A percentile compares a stretch with the other conserved stretches of the same genome.
These are phyloP conservation scores for Melanostigma gelatinosum DNA, from an alignment of 2,113 vertebrate genomes.

Conservation along the genomic window DNA sequence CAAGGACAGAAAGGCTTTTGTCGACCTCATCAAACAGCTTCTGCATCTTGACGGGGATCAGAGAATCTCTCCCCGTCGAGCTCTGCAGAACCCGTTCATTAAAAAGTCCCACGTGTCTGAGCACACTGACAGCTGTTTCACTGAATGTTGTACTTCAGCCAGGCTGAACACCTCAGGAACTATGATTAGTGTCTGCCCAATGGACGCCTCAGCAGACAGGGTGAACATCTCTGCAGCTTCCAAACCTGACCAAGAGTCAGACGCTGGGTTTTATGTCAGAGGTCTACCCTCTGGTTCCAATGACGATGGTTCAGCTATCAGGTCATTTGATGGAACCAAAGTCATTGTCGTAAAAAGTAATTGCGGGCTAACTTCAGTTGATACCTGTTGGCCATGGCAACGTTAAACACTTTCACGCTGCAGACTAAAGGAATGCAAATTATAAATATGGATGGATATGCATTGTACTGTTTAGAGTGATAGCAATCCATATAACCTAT, in stretches of 20 bases:
- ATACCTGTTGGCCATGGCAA: too few species aligned
- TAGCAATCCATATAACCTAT: too few species aligned
- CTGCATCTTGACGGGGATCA: conserved; percentile 11
- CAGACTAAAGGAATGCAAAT: too few species aligned
- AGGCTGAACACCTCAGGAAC: background rate
- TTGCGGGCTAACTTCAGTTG: too few species aligned
- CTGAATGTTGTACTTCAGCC: background rate
- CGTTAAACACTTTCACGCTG: too few species aligned
- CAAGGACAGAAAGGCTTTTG: conserved; percentile 21
- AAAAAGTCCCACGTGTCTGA: conserved; percentile 1
- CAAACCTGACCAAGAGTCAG: background rate
- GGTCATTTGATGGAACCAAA: background rate
- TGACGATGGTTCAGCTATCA: background rate
- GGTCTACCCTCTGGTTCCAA: background rate
- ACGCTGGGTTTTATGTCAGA: background rate
- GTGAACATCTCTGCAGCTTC: background rate
- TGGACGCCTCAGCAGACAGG: background rate
- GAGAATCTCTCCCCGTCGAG: conserved; percentile 22
- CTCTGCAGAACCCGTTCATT: conserved; percentile 29
- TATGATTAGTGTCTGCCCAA: background rate
- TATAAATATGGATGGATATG: too few species aligned
- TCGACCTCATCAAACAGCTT: conserved; percentile 26
- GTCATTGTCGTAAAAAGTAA: too few species aligned
- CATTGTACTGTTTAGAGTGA: too few species aligned
- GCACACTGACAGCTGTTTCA: background rate